These are phyloP conservation scores for Oasisia sp. DNA, from an alignment of 2,888 invertebrate genomes.

Conservation along the genomic window DNA sequence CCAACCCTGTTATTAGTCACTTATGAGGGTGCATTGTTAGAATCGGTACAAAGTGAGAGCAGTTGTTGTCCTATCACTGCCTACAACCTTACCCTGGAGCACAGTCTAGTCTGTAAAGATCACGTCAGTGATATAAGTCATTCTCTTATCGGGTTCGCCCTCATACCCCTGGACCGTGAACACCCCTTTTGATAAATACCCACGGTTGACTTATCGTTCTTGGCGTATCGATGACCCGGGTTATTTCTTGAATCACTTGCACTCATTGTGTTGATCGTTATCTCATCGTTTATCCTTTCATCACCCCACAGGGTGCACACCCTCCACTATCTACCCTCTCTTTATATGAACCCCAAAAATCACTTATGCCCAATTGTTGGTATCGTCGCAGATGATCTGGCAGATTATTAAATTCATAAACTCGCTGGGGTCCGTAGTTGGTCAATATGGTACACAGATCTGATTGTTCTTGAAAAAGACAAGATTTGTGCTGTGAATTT, in stretches of 20 bases:
- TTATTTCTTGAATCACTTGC: slow-evolving; percentile 13
- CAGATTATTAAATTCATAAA: neutral
- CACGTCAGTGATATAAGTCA: neutral
- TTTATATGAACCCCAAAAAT: neutral
- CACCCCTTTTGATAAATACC: slow-evolving; percentile 6
- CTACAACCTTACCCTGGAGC: neutral
- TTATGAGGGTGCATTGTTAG: neutral
- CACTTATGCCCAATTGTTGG: neutral
- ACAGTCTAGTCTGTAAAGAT: neutral
- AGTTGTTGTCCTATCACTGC: neutral
- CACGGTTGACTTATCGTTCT: neutral
- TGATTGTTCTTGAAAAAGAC: neutral
- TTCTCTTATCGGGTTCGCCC: neutral
- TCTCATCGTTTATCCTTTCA: neutral
- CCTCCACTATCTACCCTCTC: neutral
- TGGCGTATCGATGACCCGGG: neutral
- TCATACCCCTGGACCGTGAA: neutral
- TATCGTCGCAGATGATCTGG: neutral
- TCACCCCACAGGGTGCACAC: neutral
- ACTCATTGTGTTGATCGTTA: neutral
- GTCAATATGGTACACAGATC: neutral
- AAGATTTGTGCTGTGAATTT: neutral
- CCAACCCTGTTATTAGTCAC: neutral
- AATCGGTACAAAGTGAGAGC: neutral
- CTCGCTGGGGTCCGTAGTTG: neutral